These are phyloP conservation scores for Lagria hirta DNA, from an alignment of 2,888 invertebrate species.

Conservation along the genomic window DNA sequence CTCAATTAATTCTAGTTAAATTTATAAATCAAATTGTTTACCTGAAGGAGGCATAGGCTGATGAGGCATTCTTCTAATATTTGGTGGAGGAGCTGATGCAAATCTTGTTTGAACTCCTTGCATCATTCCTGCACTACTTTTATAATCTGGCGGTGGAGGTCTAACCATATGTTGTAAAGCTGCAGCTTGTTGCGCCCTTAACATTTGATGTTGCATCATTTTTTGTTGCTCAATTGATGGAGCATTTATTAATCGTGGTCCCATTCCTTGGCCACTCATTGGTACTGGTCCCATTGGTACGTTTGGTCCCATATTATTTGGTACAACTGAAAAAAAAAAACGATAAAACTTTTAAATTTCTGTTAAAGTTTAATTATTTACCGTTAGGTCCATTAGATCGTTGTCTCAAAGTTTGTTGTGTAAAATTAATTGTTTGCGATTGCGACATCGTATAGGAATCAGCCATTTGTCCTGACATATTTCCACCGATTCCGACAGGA, in stretches of 20 bases:
- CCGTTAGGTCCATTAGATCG: constrained; percentile 52
- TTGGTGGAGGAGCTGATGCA: constrained; percentile 55
- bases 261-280: constrained; percentile 39
- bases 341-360: too few species aligned
- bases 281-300: constrained; percentile 35
- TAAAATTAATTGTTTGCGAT: constrained; percentile 84
- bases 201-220: constrained; percentile 54
- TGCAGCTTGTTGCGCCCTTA: constrained; percentile 59
- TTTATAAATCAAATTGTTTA: constrained; percentile 34
- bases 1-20: constrained; percentile 7
- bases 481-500: constrained; percentile 45
- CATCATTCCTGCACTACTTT: constrained; percentile 63
- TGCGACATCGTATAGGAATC: constrained; percentile 76
- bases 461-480: constrained; percentile 37
- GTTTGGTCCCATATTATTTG: constrained; percentile 36
- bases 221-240: constrained; percentile 51
- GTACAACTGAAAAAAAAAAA: constrained; percentile 26
- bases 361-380: constrained; percentile 27
- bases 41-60: constrained; percentile 72
- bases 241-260: constrained; percentile 38
- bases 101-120: constrained; percentile 51
- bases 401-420: constrained; percentile 68
- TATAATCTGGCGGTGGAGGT: constrained; percentile 86
- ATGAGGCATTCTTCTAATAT: constrained; percentile 67
- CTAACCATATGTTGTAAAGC: constrained; percentile 54